Evolutionary conservation across 2,888 invertebrate species (phyloP).

Genomic region (Spilarctia lutea): DNA sequence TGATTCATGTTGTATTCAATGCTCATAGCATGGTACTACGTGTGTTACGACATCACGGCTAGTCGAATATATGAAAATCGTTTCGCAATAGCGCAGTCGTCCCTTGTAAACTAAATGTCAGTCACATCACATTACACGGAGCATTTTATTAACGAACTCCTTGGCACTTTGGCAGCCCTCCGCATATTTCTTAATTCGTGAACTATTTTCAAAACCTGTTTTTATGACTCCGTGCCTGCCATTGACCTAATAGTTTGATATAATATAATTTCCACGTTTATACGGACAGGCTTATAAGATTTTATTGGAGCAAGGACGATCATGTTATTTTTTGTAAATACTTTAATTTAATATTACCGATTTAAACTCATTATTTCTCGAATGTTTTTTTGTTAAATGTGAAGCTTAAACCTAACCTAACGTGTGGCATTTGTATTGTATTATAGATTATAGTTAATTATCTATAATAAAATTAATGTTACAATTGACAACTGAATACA

Average conservation of each 20-base stretch:
- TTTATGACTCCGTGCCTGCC: conserved; percentile 63
- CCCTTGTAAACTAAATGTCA: conserved; percentile 74
- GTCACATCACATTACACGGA: conserved; percentile 57
- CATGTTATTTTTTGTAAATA: conserved; percentile 19
- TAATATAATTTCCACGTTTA: conserved; percentile 45
- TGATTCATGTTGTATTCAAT: conserved; percentile 60
- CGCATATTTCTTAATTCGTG: conserved; percentile 62
- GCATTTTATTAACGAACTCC: conserved; percentile 65
- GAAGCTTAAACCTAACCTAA: no score
- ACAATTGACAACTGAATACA: neutral
- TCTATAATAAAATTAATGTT: no score
- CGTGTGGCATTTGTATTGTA: no score
- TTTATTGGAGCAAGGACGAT: conserved; percentile 52
- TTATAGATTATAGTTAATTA: no score
- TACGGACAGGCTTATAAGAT: conserved; percentile 42
- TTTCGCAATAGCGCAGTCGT: conserved; percentile 67
- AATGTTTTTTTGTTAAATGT: neutral
- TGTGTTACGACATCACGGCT: conserved; percentile 63
- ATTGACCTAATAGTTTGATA: conserved; percentile 73
- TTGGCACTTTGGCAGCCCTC: conserved; percentile 72
- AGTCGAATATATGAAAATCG: conserved; percentile 57
- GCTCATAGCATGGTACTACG: conserved; percentile 57
- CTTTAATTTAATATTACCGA: neutral
- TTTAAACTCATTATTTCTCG: neutral
- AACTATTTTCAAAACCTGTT: conserved; percentile 65